Conservation (phyloP, 2,113 vertebrate species). For the Vicugna pacos region DNA sequence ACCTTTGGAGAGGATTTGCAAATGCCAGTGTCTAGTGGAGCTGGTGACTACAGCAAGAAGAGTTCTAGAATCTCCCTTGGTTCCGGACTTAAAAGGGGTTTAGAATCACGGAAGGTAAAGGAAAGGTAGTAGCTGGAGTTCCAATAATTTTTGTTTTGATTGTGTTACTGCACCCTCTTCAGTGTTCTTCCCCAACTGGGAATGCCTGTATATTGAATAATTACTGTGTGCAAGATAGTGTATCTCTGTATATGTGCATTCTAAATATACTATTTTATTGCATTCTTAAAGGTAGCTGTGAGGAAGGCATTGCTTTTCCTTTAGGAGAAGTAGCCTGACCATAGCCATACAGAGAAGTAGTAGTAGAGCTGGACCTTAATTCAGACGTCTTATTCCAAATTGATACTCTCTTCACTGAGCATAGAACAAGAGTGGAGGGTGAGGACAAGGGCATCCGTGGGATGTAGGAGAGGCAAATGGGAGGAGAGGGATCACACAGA, state of each 20-base stretch:
- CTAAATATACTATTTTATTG: not conserved
- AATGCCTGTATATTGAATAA: slow-evolving; percentile 38
- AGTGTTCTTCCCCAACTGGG: not conserved
- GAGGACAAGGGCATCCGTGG: not conserved
- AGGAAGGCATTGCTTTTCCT: not conserved
- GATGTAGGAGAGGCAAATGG: not conserved
- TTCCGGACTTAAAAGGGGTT: not conserved
- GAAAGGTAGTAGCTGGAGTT: not conserved
- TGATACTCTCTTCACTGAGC: not conserved
- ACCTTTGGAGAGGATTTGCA: not conserved
- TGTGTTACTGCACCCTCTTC: not conserved
- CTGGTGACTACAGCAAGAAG: not conserved
- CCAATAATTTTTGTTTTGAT: not conserved
- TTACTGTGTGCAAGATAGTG: not conserved
- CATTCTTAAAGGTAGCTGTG: not conserved
- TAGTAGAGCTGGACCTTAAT: not conserved
- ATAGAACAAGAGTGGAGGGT: not conserved
- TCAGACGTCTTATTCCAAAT: not conserved
- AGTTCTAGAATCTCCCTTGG: not conserved
- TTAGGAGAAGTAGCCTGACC: not conserved
- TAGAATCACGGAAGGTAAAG: not conserved
- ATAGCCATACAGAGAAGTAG: not conserved
- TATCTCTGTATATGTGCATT: not conserved
- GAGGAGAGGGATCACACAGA: not conserved
- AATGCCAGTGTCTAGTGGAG: not conserved